Conservation (phyloP, 2,113 vertebrate genomes). For the Dromaius novaehollandiae region DNA sequence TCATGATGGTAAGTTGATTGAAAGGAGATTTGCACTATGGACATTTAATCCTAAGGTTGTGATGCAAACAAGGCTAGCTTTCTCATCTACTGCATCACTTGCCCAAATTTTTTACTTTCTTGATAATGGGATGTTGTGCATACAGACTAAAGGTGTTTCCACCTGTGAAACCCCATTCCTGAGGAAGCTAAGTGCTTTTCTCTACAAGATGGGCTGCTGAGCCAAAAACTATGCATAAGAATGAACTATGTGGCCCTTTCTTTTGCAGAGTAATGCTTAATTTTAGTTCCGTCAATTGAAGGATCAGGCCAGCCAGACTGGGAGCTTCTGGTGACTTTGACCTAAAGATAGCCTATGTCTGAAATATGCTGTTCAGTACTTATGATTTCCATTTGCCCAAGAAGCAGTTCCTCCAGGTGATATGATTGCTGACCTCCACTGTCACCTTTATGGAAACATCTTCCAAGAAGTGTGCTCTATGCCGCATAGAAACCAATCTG, state of each 20-base stretch:
- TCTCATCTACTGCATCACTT: not conserved
- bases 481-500: not conserved
- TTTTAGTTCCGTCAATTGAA: not conserved
- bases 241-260: not conserved
- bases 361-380: not conserved
- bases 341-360: not conserved
- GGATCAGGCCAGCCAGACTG: not conserved
- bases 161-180: not conserved
- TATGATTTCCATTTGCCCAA: not conserved
- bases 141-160: not conserved
- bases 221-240: not conserved
- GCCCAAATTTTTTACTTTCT: not conserved
- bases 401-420: not conserved
- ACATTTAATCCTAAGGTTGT: not conserved
- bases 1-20: not conserved
- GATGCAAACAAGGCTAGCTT: not conserved
- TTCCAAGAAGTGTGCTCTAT: not conserved
- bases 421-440: not conserved
- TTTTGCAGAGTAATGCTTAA: not conserved
- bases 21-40: not conserved
- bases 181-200: not conserved
- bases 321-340: not conserved
- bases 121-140: not conserved
- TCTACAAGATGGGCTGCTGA: not conserved
- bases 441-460: not conserved